phyloP scores from a whole-genome alignment of 2,113 vertebrate genomes.

The Pelusios castaneus region DNA sequence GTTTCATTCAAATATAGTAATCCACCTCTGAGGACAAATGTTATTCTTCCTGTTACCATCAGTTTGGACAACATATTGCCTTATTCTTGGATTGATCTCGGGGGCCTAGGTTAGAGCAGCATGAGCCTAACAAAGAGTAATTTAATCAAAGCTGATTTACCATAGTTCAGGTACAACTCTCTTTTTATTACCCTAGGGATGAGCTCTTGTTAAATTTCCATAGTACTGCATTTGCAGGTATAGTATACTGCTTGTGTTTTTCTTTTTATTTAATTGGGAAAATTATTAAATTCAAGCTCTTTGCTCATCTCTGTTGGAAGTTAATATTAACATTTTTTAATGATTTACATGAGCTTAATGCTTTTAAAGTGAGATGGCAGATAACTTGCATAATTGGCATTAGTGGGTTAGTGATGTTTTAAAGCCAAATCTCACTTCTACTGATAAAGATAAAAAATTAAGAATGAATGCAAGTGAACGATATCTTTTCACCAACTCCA shows the following conservation, averaged over 20 bases:
- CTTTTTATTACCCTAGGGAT: neutral
- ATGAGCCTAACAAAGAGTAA: neutral
- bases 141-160: neutral
- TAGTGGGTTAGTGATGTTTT: neutral
- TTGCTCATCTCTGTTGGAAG: neutral
- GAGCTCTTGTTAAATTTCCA: neutral
- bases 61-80: neutral
- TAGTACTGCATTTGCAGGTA: neutral
- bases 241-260: neutral
- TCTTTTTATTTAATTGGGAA: neutral
- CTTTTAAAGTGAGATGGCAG: neutral
- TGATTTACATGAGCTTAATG: neutral
- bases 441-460: neutral
- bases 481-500: too few species aligned
- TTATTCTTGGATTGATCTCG: neutral
- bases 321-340: neutral
- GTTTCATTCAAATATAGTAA: neutral
- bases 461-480: neutral
- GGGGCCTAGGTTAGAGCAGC: neutral
- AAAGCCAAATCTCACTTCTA: neutral
- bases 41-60: slow-evolving; percentile 14
- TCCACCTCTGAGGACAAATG: neutral
- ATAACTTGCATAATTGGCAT: neutral
- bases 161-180: neutral
- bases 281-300: neutral